A percentile compares a stretch with the other conserved stretches of the same genome.
These are phyloP conservation scores for Andrena chrysosceles DNA, from an alignment of 2,888 invertebrate species.

Conservation along the genomic window DNA sequence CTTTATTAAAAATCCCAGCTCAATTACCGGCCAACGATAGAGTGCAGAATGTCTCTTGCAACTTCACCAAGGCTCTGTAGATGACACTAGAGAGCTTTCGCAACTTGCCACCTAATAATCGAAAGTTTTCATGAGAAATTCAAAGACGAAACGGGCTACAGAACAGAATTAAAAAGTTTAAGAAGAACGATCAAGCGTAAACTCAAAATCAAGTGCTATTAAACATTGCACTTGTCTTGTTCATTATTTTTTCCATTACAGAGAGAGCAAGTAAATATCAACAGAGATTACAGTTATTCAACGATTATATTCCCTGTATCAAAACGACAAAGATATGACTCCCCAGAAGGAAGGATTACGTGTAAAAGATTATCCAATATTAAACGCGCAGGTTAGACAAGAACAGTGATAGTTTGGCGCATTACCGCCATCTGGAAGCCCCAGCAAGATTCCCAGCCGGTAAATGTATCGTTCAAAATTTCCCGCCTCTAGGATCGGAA, in stretches of 20 bases:
- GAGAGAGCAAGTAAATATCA: no score
- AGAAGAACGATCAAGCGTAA: no score
- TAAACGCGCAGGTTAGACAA: background rate
- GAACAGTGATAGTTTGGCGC: background rate
- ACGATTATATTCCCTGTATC: no score
- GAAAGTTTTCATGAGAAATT: background rate
- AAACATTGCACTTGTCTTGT: no score
- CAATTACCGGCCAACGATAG: background rate
- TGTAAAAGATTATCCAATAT: no score
- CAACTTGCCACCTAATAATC: background rate
- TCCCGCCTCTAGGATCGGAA: conserved; percentile 31
- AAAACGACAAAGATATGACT: no score
- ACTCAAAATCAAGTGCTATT: no score
- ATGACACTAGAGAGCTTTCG: conserved; percentile 42
- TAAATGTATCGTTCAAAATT: conserved; percentile 44
- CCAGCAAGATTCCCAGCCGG: conserved; percentile 28
- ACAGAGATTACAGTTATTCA: no score
- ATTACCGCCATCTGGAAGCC: conserved; percentile 40
- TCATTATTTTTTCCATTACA: no score
- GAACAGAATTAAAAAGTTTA: background rate
- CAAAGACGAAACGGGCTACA: background rate
- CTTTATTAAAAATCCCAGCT: background rate
- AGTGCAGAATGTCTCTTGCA: background rate
- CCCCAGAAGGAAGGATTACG: no score
- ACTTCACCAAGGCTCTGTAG: background rate